phyloP scores from a whole-genome alignment of 2,888 invertebrate species.

The Ligdia adustata region DNA sequence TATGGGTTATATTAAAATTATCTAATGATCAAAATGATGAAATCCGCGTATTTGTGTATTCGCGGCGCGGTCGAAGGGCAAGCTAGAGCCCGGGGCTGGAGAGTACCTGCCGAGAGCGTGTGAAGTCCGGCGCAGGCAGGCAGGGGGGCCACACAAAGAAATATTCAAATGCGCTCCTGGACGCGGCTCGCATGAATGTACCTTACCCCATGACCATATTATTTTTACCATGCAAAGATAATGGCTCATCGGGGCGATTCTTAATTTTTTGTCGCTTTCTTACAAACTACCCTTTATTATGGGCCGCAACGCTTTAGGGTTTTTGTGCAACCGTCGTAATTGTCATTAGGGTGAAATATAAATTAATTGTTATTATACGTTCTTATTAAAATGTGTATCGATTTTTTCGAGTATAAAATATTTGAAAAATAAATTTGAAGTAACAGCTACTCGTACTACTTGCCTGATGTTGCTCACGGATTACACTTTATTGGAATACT shows the following conservation, averaged over 20 bases:
- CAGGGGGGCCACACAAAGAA: slow-evolving; percentile 62
- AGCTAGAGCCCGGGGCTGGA: slow-evolving; percentile 37
- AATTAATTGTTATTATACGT: slow-evolving; percentile 42
- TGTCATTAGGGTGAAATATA: slow-evolving; percentile 70
- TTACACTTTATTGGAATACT: no score
- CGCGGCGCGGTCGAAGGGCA: slow-evolving; percentile 37
- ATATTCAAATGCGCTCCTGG: slow-evolving; percentile 83
- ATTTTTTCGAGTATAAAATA: no score
- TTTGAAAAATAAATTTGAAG: no score
- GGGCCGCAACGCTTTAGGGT: slow-evolving; percentile 77
- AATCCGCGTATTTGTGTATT: slow-evolving; percentile 20
- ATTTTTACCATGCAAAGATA: slow-evolving; percentile 82
- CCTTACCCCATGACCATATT: slow-evolving; percentile 83
- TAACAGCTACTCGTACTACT: no score
- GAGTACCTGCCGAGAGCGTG: slow-evolving; percentile 71
- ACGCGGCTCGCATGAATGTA: slow-evolving; percentile 79
- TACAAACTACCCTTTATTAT: slow-evolving; percentile 72
- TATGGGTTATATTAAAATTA: no score
- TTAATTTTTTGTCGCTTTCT: slow-evolving; percentile 80
- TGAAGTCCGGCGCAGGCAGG: slow-evolving; percentile 78
- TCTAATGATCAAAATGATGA: slow-evolving; percentile 34
- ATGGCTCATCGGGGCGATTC: slow-evolving; percentile 83
- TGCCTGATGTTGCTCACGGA: no score
- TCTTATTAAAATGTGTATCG: neutral
- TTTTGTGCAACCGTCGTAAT: slow-evolving; percentile 72